Base-by-base conservation (phyloP, 2,113 vertebrate species). In the Cricetomys ansorgei region DNA sequence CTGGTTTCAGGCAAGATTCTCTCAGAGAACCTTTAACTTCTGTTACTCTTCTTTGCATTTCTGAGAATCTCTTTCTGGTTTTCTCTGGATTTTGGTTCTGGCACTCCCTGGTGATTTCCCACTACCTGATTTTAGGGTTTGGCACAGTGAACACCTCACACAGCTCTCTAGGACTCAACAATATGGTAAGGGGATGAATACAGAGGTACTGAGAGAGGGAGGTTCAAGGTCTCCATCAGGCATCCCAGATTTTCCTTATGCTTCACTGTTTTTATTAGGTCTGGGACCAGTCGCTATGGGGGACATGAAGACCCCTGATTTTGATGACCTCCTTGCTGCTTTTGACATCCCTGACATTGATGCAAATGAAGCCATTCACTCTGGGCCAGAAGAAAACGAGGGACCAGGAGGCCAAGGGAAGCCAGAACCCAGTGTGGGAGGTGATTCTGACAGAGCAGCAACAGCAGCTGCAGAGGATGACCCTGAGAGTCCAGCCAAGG, bases 291-390 rank as follows among this genome's bases (percentile, higher is more conserved):
- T 89, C 95, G 94, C 98, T 98, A 99, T 99, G 99, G 99, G 99
- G 97, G 99, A 99, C 98, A 99, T 99, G 99, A 99, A 99, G 96
- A 99, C 99, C 23, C 99, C 99, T 16, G 99, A 99, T 96, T 99
- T 99, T 7, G 99, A 99, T 29, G 99, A 99, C 98, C 99, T 99
- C 3, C 96, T 99, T 98, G 99, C 99, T 64, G 99, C 99, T 1
- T 99, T 99, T 53, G 99, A 99, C 98, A 99, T 99, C 87, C 99
- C 99, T 0, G 99, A 99, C 94, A 99, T 99, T n/a, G 99, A 99
- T 95, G 98, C 99, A 0, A 99, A 99, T 50, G 99, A 99, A 90
- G 99, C 99, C 92, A 99, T 99, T 81, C 99, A 99, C 4, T 99
- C 99, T 0, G 98, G 98, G 75, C 99, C 99, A 0, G 99, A 99